Evolutionary conservation across 2,113 vertebrate species (phyloP).

Genomic region (Narcine bancroftii): DNA sequence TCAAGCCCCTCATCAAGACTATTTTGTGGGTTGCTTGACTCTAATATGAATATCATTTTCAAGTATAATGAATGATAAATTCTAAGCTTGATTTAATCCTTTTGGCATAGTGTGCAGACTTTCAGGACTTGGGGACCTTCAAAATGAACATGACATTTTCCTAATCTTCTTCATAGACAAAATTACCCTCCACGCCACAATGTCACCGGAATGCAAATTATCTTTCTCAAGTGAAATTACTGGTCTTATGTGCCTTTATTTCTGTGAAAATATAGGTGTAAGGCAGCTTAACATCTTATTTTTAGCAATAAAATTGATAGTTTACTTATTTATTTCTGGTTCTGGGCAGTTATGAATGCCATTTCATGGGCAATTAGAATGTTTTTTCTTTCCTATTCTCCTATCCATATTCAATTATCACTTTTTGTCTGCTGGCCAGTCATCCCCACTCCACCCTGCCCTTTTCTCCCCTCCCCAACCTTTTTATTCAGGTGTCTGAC

Average conservation of each 20-base stretch:
- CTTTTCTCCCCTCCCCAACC: no score
- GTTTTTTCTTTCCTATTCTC: no score
- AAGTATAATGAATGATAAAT: not conserved
- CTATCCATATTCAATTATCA: no score
- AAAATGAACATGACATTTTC: slow-evolving; percentile 3
- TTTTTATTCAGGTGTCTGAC: no score
- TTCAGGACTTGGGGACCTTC: not conserved
- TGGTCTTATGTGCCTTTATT: not conserved
- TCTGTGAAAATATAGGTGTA: slow-evolving; percentile 12
- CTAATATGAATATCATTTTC: not conserved
- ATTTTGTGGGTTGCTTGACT: not conserved
- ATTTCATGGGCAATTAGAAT: not conserved
- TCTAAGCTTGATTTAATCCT: not conserved
- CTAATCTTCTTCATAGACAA: not conserved
- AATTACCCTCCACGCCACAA: not conserved
- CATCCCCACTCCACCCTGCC: no score
- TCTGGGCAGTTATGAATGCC: not conserved
- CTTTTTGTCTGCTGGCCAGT: no score
- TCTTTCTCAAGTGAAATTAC: not conserved
- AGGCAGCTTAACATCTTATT: not conserved
- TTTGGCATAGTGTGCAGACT: not conserved
- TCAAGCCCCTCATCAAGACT: no score
- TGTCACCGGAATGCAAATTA: slow-evolving; percentile 13
- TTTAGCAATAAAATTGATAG: not conserved
- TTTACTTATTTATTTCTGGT: not conserved